Conservation (phyloP, 37 sponge, comb jelly and placozoan genomes). For the Cliona cf. orientalis region DNA sequence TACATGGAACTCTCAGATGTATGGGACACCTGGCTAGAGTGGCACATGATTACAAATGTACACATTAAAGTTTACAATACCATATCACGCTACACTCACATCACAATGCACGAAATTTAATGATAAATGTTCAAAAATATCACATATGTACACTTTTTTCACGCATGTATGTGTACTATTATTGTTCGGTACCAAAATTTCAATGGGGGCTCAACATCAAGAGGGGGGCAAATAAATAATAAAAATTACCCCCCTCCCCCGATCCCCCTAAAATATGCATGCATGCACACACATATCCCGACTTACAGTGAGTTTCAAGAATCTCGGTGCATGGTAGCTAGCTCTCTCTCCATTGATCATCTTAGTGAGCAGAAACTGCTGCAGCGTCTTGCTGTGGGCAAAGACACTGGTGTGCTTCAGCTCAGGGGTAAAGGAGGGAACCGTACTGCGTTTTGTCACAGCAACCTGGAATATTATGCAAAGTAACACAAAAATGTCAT, state of each 20-base stretch:
- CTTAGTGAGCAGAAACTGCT: conserved; percentile 84
- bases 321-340: conserved; percentile 87
- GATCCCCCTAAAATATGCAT: no score
- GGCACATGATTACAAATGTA: no score
- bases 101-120: no score
- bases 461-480: no score
- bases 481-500: neutral
- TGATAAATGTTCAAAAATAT: no score
- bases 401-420: conserved; percentile 56
- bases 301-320: conserved; percentile 82
- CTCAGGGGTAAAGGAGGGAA: conserved; percentile 66
- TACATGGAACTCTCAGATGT: no score
- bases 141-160: no score
- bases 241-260: neutral
- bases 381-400: conserved; percentile 68
- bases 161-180: no score
- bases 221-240: neutral
- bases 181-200: no score
- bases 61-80: no score
- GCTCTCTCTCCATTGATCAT: conserved; percentile 91
- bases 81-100: no score
- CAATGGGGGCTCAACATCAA: neutral
- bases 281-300: neutral
- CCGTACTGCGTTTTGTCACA: conserved; percentile 49
- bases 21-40: no score